A percentile compares a stretch with the other conserved stretches of the same genome.
These are phyloP conservation scores for Ophion ellenae DNA, from an alignment of 2,888 invertebrate species.

Conservation along the genomic window DNA sequence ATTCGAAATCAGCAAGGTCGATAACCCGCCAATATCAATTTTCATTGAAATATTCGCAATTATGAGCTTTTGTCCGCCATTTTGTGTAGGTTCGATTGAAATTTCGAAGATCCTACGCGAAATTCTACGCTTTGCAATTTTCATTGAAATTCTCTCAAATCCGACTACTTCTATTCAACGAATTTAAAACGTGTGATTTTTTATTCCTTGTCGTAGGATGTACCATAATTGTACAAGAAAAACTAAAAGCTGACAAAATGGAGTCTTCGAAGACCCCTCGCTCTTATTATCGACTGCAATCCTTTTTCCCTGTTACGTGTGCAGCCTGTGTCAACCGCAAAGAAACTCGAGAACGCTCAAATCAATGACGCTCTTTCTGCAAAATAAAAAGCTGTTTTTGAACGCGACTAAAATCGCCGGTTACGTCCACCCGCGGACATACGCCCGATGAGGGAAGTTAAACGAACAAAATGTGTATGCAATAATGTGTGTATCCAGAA, in stretches of 20 bases:
- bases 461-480: conserved; percentile 3
- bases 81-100: neutral
- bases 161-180: too few species aligned
- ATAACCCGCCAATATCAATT: neutral
- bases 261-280: too few species aligned
- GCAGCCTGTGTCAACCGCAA: neutral
- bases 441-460: neutral
- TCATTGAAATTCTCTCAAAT: neutral
- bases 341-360: neutral
- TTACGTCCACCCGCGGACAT: conserved; percentile 3
- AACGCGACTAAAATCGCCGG: conserved; percentile 6
- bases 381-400: neutral
- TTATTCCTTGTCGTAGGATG: too few species aligned
- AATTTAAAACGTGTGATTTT: too few species aligned
- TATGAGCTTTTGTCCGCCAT: neutral
- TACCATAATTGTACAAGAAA: too few species aligned
- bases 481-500: conserved; percentile 18
- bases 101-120: neutral
- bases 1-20: neutral
- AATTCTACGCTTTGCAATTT: neutral
- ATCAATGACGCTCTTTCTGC: neutral
- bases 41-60: neutral
- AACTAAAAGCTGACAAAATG: too few species aligned
- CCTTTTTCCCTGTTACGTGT: too few species aligned
- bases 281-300: too few species aligned